Evolutionary conservation across 2,888 invertebrate genomes (phyloP).

Genomic region (Dryadula phaetusa): DNA sequence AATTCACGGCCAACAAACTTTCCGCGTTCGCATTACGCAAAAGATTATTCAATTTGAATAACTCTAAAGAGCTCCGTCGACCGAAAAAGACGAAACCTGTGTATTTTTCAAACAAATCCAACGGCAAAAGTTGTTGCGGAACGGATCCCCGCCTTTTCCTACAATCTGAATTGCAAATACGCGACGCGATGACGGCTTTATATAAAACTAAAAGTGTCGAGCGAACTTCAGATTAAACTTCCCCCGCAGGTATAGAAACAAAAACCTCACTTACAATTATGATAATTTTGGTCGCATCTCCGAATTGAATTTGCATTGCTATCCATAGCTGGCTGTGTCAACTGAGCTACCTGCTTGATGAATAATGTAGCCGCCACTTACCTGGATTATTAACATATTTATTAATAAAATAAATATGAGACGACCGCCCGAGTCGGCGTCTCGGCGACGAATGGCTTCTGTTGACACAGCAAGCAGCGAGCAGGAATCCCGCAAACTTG

Average conservation of each 20-base stretch:
- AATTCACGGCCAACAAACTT: conserved; percentile 47
- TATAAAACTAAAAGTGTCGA: conserved; percentile 82
- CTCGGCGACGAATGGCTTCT: conserved; percentile 60
- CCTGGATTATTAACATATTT: conserved; percentile 82
- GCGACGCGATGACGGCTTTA: conserved; percentile 77
- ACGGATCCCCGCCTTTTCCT: conserved; percentile 76
- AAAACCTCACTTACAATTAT: conserved; percentile 83
- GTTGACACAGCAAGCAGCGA: conserved; percentile 67
- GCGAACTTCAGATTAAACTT: conserved; percentile 83
- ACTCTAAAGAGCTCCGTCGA: conserved; percentile 65
- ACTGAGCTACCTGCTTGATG: conserved; percentile 78
- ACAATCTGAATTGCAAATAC: conserved; percentile 83
- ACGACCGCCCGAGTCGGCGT: conserved; percentile 65
- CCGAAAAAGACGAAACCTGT: conserved; percentile 66
- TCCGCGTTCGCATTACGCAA: conserved; percentile 46
- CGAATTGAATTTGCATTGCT: conserved; percentile 83
- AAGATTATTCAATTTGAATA: conserved; percentile 75
- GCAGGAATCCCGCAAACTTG: conserved; percentile 61
- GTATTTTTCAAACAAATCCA: conserved; percentile 80
- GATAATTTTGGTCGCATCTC: conserved; percentile 81
- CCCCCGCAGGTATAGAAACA: conserved; percentile 80
- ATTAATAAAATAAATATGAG: conserved; percentile 83
- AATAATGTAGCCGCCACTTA: conserved; percentile 83
- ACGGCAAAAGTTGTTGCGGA: conserved; percentile 70
- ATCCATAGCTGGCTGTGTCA: conserved; percentile 82